phyloP scores from a whole-genome alignment of 2,888 invertebrate genomes.

The Chloroclysta siterata region DNA sequence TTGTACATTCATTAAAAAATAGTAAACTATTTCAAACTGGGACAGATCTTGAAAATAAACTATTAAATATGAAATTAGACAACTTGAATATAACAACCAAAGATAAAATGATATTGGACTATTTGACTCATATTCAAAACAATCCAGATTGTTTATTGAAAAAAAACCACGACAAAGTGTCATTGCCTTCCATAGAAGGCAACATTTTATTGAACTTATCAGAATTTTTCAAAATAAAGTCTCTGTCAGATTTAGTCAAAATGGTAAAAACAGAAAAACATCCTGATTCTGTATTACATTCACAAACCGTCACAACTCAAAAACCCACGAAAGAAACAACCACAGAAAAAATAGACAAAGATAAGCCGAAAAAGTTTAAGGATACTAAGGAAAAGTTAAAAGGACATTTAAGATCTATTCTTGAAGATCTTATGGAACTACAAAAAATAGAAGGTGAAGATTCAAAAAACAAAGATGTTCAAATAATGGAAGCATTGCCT shows the following conservation, averaged over 20 bases:
- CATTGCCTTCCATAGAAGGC: slow-evolving; percentile 57
- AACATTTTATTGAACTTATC: slow-evolving; percentile 69
- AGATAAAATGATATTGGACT: slow-evolving; percentile 71
- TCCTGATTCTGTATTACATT: slow-evolving; percentile 28
- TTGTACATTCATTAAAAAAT: slow-evolving; percentile 51
- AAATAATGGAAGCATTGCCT: slow-evolving; percentile 65
- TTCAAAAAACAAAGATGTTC: slow-evolving; percentile 48
- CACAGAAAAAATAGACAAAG: slow-evolving; percentile 14
- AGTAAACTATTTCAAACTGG: slow-evolving; percentile 49
- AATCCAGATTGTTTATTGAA: slow-evolving; percentile 62
- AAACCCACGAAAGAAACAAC: slow-evolving; percentile 3
- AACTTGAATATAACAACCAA: slow-evolving; percentile 61
- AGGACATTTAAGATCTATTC: slow-evolving; percentile 67
- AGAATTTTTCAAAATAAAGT: slow-evolving; percentile 73
- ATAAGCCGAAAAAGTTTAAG: slow-evolving; percentile 41
- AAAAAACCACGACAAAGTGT: slow-evolving; percentile 39
- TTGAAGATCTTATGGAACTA: slow-evolving; percentile 69
- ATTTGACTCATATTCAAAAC: slow-evolving; percentile 62
- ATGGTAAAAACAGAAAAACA: slow-evolving; percentile 43
- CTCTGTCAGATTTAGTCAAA: slow-evolving; percentile 67
- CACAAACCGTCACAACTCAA: slow-evolving; percentile 17
- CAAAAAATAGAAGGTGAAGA: slow-evolving; percentile 57
- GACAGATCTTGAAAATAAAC: slow-evolving; percentile 49
- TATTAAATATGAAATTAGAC: slow-evolving; percentile 54
- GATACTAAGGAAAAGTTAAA: slow-evolving; percentile 67